phyloP scores from a whole-genome alignment of 2,797 vertebrate species.

The Neosilurus mollespiculum region DNA sequence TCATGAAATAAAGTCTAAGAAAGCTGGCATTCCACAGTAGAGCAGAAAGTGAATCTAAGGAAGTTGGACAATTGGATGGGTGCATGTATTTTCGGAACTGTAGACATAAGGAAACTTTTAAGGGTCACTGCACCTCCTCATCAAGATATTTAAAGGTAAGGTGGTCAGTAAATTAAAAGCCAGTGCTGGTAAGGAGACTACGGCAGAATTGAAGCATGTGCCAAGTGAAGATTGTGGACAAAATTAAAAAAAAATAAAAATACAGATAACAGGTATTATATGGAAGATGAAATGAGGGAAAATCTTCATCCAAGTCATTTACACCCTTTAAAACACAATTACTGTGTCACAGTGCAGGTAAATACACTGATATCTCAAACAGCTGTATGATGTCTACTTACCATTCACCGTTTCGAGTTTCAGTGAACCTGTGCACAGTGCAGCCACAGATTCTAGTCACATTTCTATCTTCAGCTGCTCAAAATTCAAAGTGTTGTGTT shows the following conservation, averaged over 20 bases:
- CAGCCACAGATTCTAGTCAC: background rate
- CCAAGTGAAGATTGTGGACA: constrained; percentile 57
- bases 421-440: background rate
- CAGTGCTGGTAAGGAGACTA: constrained; percentile 56
- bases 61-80: background rate
- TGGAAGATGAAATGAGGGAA: background rate
- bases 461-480: background rate
- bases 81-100: background rate
- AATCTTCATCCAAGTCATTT: too few relatives aligned
- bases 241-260: too few relatives aligned
- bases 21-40: constrained; percentile 66
- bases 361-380: background rate
- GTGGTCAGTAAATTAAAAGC: constrained; percentile 70
- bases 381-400: background rate
- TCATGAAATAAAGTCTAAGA: constrained; percentile 54
- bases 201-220: constrained; percentile 46
- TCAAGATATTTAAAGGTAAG: constrained; percentile 62
- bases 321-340: too few relatives aligned
- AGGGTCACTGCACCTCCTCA: constrained; percentile 64
- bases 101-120: background rate
- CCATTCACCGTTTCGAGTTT: too few relatives aligned
- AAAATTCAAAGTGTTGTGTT: background rate
- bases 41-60: constrained; percentile 75
- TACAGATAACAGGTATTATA: background rate
- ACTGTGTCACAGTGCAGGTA: background rate